Base-by-base conservation (phyloP, 1,140 invertebrate species). In the Cryptotermes secundus region DNA sequence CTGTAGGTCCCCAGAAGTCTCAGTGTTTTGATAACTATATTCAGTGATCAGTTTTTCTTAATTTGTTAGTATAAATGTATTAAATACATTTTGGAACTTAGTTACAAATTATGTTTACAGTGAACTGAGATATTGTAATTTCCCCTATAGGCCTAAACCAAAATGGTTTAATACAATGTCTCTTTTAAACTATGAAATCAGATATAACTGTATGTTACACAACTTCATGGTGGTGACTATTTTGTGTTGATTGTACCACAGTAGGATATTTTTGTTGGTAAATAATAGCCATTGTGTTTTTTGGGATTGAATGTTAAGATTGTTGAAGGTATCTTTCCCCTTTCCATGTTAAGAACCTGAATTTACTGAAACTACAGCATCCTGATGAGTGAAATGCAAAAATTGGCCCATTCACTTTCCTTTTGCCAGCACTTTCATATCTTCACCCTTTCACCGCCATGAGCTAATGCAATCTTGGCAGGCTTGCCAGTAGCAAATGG, bases 61-160 rank as follows among this genome's bases (percentile, higher is more conserved):
- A 10, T 72, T 72, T 12, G 3, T 3, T 72, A 72, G 26, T 26
- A 72, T 59, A 59, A 2, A 59, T 72, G 59, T 72, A 72, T 72
- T 22, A 72, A 72, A 72, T 72, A 72, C 26, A n/a, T 72, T 72
- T 31, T 72, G n/a, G 59, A 72, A 72, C n/a, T 72, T n/a, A n/a
- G n/a, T 72, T 72, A 72, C 10, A 72, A 31, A 72, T 72, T 72
- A 31, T 72, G 1, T 72, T 72, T 72, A 16, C 59, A 72, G 59
- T 72, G 26, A 14, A 72, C 59, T 72, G 59, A 72, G 59, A 14
- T 72, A 72, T 31, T 72, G 59, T 72, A 72, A n/a, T 72, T 2
- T 72, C n/a, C 59, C 10, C 59, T 72, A 9, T 72, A 72, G 59
- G 19, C 26, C 26, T 72, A 72, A 10, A 72, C 26, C 26, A 72